phyloP scores from a whole-genome alignment of 2,113 vertebrate genomes.

The Ursus arctos region DNA sequence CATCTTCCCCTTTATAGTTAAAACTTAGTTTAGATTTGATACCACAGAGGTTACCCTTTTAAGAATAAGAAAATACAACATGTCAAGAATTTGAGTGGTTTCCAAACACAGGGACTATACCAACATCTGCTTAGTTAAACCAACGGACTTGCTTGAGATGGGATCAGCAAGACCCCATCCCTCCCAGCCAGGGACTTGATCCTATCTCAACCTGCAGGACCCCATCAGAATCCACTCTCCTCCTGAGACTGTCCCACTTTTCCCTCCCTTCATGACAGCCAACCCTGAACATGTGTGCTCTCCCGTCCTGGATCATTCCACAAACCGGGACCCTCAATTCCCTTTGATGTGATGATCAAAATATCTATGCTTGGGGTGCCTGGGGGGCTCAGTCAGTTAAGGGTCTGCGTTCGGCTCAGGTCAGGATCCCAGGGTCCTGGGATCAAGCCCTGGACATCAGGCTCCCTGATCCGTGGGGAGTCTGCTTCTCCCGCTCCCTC shows the following conservation, averaged over 20 bases:
- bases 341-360: not conserved
- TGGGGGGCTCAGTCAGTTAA: not conserved
- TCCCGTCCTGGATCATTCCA: not conserved
- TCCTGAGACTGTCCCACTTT: not conserved
- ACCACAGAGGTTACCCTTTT: not conserved
- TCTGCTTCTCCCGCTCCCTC: not conserved
- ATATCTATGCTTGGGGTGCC: not conserved
- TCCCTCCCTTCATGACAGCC: not conserved
- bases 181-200: not conserved
- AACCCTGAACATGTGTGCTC: not conserved
- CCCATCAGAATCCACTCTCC: not conserved
- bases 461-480: not conserved
- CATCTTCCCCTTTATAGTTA: not conserved
- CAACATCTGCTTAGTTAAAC: not conserved
- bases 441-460: not conserved
- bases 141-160: not conserved
- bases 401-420: not conserved
- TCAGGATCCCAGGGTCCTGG: not conserved
- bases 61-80: not conserved
- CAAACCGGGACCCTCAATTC: not conserved
- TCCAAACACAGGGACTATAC: not conserved
- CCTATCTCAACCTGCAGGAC: not conserved
- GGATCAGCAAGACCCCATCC: not conserved
- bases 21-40: not conserved
- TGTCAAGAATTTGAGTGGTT: not conserved